Conservation (phyloP, 2,113 vertebrate species). For the Nothoprocta pentlandii region DNA sequence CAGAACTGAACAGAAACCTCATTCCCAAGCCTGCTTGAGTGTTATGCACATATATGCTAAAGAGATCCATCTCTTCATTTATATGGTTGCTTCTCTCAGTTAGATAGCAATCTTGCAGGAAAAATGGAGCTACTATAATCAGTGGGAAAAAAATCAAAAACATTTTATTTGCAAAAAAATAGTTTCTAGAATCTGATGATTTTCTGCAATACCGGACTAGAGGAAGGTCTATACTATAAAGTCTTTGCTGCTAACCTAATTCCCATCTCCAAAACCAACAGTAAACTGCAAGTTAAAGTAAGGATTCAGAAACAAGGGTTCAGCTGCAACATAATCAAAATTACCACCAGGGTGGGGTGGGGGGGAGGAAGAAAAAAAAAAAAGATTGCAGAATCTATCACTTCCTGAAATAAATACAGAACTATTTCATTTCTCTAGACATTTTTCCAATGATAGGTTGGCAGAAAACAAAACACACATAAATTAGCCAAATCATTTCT, state of each 20-base stretch:
- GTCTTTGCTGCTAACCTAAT: neutral
- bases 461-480: neutral
- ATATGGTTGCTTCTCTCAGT: neutral
- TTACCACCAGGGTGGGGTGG: neutral
- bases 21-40: neutral
- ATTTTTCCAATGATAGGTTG: too few species aligned
- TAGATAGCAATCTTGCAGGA: neutral
- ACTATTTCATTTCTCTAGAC: neutral
- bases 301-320: neutral
- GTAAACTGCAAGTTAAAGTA: neutral
- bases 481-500: neutral
- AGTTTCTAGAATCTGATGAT: neutral
- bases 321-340: neutral
- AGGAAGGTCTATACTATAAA: neutral
- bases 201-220: neutral
- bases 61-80: neutral
- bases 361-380: too few species aligned
- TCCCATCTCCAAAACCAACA: neutral
- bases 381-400: neutral
- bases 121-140: neutral
- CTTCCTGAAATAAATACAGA: neutral
- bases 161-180: neutral
- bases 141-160: neutral
- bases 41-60: neutral
- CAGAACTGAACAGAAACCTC: neutral